A percentile compares a stretch with the other conserved stretches of the same genome.
phyloP scores from a whole-genome alignment of 1,140 invertebrate genomes.

The Ceratosolen fusciceps region DNA sequence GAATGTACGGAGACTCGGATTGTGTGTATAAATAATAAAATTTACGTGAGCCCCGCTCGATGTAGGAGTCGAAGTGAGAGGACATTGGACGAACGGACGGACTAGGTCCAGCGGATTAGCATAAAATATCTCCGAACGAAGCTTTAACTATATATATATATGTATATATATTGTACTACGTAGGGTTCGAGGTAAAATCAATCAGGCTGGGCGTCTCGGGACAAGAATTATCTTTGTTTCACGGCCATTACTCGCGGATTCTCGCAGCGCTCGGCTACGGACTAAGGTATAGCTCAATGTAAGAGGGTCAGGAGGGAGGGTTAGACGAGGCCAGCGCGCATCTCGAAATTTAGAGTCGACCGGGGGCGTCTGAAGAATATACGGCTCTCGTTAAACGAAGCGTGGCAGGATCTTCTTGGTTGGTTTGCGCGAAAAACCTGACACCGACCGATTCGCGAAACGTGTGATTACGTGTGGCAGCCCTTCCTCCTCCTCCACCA shows the following conservation, averaged over 20 bases:
- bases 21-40: too few species aligned
- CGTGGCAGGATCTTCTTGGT: conserved; percentile 9
- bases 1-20: too few species aligned
- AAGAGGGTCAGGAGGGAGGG: too few species aligned
- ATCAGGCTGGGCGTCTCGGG: not conserved
- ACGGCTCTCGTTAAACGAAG: conserved; percentile 43
- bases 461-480: conserved; percentile 31
- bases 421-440: conserved; percentile 32
- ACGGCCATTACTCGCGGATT: not conserved
- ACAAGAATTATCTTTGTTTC: conserved; percentile 39
- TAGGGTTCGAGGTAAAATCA: conserved; percentile 3
- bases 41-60: not conserved
- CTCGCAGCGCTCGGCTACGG: not conserved
- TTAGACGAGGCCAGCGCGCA: not conserved
- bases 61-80: too few species aligned
- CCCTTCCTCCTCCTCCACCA: too few species aligned
- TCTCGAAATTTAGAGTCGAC: not conserved
- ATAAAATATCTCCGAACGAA: not conserved
- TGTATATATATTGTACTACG: too few species aligned
- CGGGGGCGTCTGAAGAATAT: conserved; percentile 33
- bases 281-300: too few species aligned
- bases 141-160: too few species aligned
- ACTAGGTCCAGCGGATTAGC: not conserved
- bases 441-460: conserved; percentile 17
- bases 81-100: not conserved